Base-by-base conservation (phyloP, 2,113 vertebrate species). In the Brachyistius frenatus region DNA sequence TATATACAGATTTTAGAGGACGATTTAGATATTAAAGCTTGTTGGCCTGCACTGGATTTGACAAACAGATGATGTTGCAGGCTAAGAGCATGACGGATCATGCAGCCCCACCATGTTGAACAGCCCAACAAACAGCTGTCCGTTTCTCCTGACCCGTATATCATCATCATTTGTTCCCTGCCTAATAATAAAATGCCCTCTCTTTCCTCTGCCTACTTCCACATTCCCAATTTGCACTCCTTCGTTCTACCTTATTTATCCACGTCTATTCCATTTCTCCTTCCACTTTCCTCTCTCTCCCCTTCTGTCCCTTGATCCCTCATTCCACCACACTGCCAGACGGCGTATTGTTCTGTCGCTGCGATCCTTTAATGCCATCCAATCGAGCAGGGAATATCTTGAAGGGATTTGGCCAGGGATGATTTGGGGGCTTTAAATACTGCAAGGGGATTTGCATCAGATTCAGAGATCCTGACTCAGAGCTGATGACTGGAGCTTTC, bases 391-490 rank as follows among this genome's bases (percentile, higher is more conserved):
- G 90, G 94, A 93, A 94, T 94, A 94, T 94, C 93, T 95, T 94
- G 93, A 94, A 91, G 91, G 95, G 94, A 95, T 95, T 95, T 95
- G 90, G 90, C 78, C 77, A 65, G 88, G 87, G 90, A 90, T 94
- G 93, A 95, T 94, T 94, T 92, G 86, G 86, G 91, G 86, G 92
- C 86, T 94, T 94, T 95, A 94, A 94, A 94, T 93, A 93, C 90
- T 83, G 89, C 81, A 60, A 57, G 77, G 74, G 92, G 93, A 94
- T 95, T 95, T 93, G 92, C 92, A 94, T 95, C 88, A 91, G 93
- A 94, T 93, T 93, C 90, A 67, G 79, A 90, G 91, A 93, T 92
- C 90, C 89, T 83, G 88, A 86, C 88, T 92, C 85, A 80, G 89
- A 92, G 85, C 90, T 83, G 87, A 94, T 93, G 84, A 65, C 90